Evolutionary conservation across 1,140 invertebrate species (phyloP).

Genomic region (Drosophila takahashii): DNA sequence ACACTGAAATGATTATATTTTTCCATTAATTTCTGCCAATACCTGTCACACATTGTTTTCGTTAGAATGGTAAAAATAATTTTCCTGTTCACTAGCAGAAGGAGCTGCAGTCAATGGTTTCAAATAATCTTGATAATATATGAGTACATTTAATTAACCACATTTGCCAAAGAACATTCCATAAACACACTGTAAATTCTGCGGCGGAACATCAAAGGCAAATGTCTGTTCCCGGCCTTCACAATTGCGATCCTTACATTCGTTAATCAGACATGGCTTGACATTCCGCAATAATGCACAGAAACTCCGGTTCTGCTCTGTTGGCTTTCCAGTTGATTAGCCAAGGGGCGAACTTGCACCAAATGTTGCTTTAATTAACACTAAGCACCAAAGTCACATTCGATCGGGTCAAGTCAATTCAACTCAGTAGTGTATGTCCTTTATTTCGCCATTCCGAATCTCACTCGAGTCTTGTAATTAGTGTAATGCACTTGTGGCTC

Average conservation of each 20-base stretch:
- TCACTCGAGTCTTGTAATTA: constrained; percentile 23
- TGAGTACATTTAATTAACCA: constrained; percentile 76
- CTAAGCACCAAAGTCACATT: constrained; percentile 35
- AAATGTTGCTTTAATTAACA: constrained; percentile 63
- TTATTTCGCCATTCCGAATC: neutral
- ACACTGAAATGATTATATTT: constrained; percentile 16
- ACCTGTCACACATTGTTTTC: constrained; percentile 31
- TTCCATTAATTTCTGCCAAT: constrained; percentile 14
- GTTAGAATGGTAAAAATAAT: constrained; percentile 26
- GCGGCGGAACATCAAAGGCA: constrained; percentile 68
- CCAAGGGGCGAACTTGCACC: constrained; percentile 24
- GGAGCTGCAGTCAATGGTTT: constrained; percentile 32
- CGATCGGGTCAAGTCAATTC: constrained; percentile 26
- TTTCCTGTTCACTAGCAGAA: constrained; percentile 55
- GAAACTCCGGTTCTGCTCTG: constrained; percentile 8
- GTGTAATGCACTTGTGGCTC: constrained; percentile 15
- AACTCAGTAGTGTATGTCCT: constrained; percentile 8
- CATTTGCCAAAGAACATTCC: constrained; percentile 50
- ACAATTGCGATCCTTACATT: constrained; percentile 10
- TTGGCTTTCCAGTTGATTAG: constrained; percentile 57
- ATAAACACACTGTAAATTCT: constrained; percentile 6
- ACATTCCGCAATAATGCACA: constrained; percentile 65
- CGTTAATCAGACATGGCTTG: constrained; percentile 59
- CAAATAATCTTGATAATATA: constrained; percentile 61
- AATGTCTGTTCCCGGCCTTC: neutral